Evolutionary conservation across 2,888 invertebrate species (phyloP), one percentile per base, ranked within the genome.

Genomic region (Vanessa cardui): DNA sequence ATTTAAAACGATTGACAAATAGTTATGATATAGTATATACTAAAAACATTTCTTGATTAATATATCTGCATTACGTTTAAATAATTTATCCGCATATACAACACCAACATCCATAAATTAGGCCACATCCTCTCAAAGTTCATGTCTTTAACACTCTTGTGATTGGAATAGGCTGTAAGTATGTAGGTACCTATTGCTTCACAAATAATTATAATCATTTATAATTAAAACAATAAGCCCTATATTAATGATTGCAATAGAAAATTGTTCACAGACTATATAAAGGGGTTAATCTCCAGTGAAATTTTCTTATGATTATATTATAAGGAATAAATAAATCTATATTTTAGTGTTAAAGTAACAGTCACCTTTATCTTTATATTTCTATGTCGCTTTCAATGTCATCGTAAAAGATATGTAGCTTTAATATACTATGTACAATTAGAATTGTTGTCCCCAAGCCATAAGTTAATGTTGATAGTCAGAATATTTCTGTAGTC

Each of bases 231-330:
- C 39, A 39, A 12, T 39, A 39, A 4, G 9, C 12, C 39, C 39
- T 39, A 39, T 39, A 2, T 2, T 49, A 20, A 49, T 49, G 8
- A 46, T 47, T 15, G n/a, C 7, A 39, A 39, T 5, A 9, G 9
- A 47, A 74, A 75, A 76, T 77, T 78, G 78, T 80, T 81, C 78
- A 79, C 78, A 75, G 68, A 74, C 77, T 78, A 75, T 74, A 50
- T 50, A 80, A 76, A 68, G 72, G 65, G 71, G 66, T 61, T 58
- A 62, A 52, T 76, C 83, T 84, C 83, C 84, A 74, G 76, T 80
- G 80, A 83, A 83, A 86, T 88, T 90, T 89, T 92, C 92, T 92
- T 92, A 92, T 92, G 92, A 92, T 90, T 91, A 56, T 39, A 92
- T 83, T 84, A 77, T 91, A 90, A 90, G 90, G 84, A 84, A 82